Base-by-base conservation (phyloP, 1,140 invertebrate genomes). In the Panonychus citri region DNA sequence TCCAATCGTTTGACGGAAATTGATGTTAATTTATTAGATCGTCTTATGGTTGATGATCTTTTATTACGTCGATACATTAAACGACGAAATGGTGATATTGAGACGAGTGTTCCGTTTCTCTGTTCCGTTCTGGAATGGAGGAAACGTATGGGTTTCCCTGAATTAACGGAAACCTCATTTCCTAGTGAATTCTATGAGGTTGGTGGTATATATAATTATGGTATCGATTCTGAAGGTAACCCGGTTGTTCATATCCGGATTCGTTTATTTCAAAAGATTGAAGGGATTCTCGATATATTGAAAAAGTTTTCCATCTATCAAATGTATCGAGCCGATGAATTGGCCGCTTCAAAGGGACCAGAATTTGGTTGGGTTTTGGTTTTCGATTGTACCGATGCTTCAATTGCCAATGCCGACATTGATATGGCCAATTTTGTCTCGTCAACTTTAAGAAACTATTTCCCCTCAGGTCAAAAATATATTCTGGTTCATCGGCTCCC, bases 371-470 rank as follows among this genome's bases (percentile, higher is more conserved):
- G 54, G 54, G 24, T 52, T 17, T 21, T 57, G 15, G 19, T 57
- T 12, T 53, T 57, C 26, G 56, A 57, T 30, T 57, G 56, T 30
- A 53, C 56, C 13, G 56, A 39, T 19, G 42, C 49, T 4, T 53
- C 52, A 30, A n/a, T 50, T 15, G 49, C 26, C 8, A 57, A 57
- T 53, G 34, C 40, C 21, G 56, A 57, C 43, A 37, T 57, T 21
- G 56, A 57, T 27, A 57, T 53, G 49, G 37, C 40, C 8, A 51
- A 39, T 28, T 57, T 57, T 53, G 49, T 57, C 12, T 10, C 1
- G 5, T 25, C 37, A 19, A 53, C 51, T 15, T 19, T 57, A 40
- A n/a, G 48, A 17, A 39, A 57, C 19, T 57, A 57, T 28, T 57
- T 57, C 30, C 56, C 56, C 10, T 30, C 13, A 24, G 56, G 56